Base-by-base conservation (phyloP, 2,797 vertebrate species). In the Octomys mimax region DNA sequence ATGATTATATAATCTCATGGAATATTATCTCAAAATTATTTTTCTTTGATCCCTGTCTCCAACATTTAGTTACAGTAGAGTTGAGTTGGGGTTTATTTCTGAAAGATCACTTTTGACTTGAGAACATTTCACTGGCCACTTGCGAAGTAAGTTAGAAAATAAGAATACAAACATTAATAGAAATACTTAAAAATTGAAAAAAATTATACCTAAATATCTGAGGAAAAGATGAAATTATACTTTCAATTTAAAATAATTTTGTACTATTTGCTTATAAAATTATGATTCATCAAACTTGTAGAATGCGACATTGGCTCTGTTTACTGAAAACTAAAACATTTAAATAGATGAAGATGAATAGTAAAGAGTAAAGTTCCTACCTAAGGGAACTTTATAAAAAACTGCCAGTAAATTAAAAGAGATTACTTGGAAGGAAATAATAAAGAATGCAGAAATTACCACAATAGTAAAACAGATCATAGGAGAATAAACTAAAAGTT, bases 391-490 rank as follows among this genome's bases (percentile, higher is more conserved):
- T 73, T 81, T 54, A 21, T 42, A 81, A 49, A 75, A 52, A 24
- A 70, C 36, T 73, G 36, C 21, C 73, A 90, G 28, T 75, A 85
- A 92, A 39, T 81, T 42, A 31, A 62, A 80, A 62, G 8, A 39
- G 61, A 71, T 3, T 54, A 36, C 24, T 12, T 62, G 31, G 36
- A 90, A 64, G 26, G 6, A 92, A 92, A 77, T 36, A 36, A 71
- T 49, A 64, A 88, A n/a, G 42, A 57, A 6, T 77, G n/a, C 6
- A 92, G 24, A 95, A 93, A 85, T 85, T 80, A 92, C 71, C 26
- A 66, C 64, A 79, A 85, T 19, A 39, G 81, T 36, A 70, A 77
- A 66, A 66, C 16, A 94, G 39, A 73, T 54, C 10, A 61, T 16
- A 52, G 12, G 12, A 57, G 11, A 5, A 79, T 61, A 42, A 81